A percentile compares a stretch with the other conserved stretches of the same genome.
These are phyloP conservation scores for Lymantria monacha DNA, from an alignment of 2,888 invertebrate genomes.

Conservation along the genomic window DNA sequence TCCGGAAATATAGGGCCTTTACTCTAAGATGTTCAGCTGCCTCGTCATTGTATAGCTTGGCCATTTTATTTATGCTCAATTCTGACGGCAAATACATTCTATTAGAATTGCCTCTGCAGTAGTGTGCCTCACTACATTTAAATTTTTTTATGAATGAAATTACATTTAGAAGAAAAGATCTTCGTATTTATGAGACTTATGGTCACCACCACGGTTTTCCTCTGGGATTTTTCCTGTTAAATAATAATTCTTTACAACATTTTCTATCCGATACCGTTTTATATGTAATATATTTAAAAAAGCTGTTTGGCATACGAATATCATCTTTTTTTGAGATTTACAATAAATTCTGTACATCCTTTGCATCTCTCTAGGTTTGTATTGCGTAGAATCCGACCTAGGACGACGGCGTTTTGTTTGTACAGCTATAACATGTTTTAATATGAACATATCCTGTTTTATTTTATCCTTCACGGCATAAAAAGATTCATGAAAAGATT, in stretches of 20 bases:
- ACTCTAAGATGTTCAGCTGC: too few relatives aligned
- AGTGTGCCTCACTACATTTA: background rate
- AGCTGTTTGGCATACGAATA: constrained; percentile 5
- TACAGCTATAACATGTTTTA: too few relatives aligned
- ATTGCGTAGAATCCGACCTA: too few relatives aligned
- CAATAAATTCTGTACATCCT: constrained; percentile 5
- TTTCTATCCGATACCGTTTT: constrained; percentile 5
- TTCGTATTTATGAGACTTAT: constrained; percentile 7
- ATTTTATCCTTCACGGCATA: too few relatives aligned
- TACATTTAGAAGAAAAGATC: background rate
- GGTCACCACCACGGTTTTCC: constrained; percentile 12
- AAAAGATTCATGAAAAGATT: too few relatives aligned
- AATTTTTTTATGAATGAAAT: too few relatives aligned
- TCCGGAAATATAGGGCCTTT: too few relatives aligned
- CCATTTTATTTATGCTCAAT: background rate
- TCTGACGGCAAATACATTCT: background rate
- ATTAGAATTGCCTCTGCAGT: background rate
- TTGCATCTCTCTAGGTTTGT: constrained; percentile 1
- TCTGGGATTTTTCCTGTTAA: background rate
- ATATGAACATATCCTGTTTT: too few relatives aligned
- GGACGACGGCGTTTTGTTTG: too few relatives aligned
- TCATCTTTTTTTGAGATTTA: constrained; percentile 2
- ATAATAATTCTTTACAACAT: constrained; percentile 5
- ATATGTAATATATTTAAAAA: constrained; percentile 5
- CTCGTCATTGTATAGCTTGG: too few relatives aligned